Evolutionary conservation across 1,140 invertebrate genomes (phyloP).

Genomic region (Drosophila orena): DNA sequence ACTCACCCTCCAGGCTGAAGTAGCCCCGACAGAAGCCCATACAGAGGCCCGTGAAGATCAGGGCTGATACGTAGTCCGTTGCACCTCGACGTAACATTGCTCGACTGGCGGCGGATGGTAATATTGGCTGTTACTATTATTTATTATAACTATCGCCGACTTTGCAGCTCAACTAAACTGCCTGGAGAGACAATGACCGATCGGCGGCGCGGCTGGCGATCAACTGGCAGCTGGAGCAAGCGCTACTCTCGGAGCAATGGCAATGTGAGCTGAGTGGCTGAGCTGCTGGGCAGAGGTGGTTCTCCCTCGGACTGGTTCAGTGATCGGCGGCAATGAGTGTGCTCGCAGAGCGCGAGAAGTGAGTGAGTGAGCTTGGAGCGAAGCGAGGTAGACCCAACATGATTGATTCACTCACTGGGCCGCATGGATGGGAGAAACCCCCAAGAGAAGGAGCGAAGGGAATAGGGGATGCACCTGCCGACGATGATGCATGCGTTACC

Average conservation of each 20-base stretch:
- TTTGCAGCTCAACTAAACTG: too few species aligned
- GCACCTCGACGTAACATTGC: slow-evolving; percentile 39
- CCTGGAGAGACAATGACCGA: slow-evolving; percentile 7
- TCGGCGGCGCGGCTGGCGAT: slow-evolving; percentile 39
- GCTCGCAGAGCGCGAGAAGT: background rate
- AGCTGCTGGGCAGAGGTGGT: background rate
- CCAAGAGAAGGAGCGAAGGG: background rate
- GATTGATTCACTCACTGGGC: background rate
- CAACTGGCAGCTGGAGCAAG: slow-evolving; percentile 22
- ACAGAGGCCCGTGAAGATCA: slow-evolving; percentile 40
- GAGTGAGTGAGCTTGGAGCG: background rate
- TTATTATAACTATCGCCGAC: background rate
- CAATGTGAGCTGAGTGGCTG: background rate
- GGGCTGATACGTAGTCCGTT: slow-evolving; percentile 2
- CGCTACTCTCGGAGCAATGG: background rate
- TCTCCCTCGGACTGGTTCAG: slow-evolving; percentile 22
- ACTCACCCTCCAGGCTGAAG: slow-evolving; percentile 61
- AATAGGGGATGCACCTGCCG: background rate
- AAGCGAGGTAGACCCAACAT: slow-evolving; percentile 7
- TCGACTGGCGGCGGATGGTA: slow-evolving; percentile 9
- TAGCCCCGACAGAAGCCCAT: slow-evolving; percentile 40
- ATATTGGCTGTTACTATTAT: slow-evolving; percentile 1
- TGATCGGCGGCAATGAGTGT: background rate
- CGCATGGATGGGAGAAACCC: slow-evolving; percentile 1
- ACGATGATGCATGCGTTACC: background rate